These are phyloP conservation scores for Malurus cyaneus DNA, from an alignment of 2,113 vertebrate genomes.

Conservation along the genomic window DNA sequence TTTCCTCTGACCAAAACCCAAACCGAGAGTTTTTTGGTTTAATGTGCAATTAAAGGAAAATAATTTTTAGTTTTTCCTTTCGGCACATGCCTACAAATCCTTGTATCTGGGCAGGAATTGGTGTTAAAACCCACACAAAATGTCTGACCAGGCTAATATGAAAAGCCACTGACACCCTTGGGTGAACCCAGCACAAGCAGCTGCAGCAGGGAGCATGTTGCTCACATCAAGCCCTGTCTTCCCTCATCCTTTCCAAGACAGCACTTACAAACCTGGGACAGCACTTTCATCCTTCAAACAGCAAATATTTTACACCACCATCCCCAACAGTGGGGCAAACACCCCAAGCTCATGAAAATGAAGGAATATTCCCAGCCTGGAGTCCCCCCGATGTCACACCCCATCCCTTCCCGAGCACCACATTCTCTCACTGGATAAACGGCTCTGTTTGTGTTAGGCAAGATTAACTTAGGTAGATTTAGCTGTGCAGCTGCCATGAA, in stretches of 20 bases:
- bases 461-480: conserved; percentile 42
- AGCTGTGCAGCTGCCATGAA: not conserved
- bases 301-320: not conserved
- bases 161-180: not conserved
- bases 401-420: not conserved
- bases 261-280: not conserved
- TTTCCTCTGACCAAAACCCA: not conserved
- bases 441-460: not conserved
- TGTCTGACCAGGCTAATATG: not conserved
- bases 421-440: not conserved
- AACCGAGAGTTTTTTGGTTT: not conserved
- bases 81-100: not conserved
- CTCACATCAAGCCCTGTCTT: not conserved
- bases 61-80: not conserved
- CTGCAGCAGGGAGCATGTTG: accelerated
- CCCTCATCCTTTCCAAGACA: not conserved
- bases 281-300: accelerated
- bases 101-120: not conserved
- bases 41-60: not conserved
- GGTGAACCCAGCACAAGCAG: not conserved
- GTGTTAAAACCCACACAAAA: not conserved
- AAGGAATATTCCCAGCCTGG: not conserved
- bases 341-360: not conserved
- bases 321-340: not conserved
- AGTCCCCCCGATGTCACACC: accelerated